Percentiles rank a stretch among this genome's conserved stretches.
These are phyloP conservation scores for Oreochromis tanganicae DNA, from an alignment of 2,113 vertebrate genomes.

Conservation along the genomic window DNA sequence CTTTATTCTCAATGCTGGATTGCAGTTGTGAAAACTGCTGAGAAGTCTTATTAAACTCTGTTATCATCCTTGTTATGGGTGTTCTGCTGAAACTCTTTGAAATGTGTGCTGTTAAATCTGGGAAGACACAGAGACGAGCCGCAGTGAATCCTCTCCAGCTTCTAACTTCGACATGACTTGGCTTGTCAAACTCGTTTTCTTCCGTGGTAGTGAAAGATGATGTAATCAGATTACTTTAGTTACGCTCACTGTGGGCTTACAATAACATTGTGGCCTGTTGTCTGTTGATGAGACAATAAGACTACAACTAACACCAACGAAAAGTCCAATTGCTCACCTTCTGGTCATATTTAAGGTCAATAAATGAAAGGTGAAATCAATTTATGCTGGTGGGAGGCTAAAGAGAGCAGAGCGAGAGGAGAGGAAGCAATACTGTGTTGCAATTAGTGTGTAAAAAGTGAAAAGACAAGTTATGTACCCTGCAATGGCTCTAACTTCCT, in stretches of 20 bases:
- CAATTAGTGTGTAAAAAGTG: slow-evolving; percentile 24
- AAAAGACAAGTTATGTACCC: slow-evolving; percentile 18
- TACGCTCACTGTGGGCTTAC: background rate
- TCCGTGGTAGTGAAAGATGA: background rate
- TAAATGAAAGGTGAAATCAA: slow-evolving; percentile 10
- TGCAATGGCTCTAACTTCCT: background rate
- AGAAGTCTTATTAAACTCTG: slow-evolving; percentile 21
- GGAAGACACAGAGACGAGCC: background rate
- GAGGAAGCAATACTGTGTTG: background rate
- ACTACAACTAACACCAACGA: background rate
- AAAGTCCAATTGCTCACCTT: background rate
- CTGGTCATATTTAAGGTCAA: slow-evolving; percentile 32
- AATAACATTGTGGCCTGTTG: background rate
- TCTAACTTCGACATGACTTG: background rate
- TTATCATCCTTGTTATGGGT: slow-evolving; percentile 7
- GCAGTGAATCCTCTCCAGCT: background rate
- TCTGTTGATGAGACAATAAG: slow-evolving; percentile 21
- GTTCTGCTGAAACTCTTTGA: background rate
- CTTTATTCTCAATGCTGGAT: background rate
- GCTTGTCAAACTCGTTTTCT: background rate
- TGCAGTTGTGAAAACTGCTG: background rate
- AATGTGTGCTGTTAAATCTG: background rate
- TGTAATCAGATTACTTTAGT: slow-evolving; percentile 17
- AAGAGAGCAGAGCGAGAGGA: background rate
- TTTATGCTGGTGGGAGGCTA: background rate